Base-by-base conservation (phyloP, 1,140 invertebrate species). In the Dendroctonus valens region DNA sequence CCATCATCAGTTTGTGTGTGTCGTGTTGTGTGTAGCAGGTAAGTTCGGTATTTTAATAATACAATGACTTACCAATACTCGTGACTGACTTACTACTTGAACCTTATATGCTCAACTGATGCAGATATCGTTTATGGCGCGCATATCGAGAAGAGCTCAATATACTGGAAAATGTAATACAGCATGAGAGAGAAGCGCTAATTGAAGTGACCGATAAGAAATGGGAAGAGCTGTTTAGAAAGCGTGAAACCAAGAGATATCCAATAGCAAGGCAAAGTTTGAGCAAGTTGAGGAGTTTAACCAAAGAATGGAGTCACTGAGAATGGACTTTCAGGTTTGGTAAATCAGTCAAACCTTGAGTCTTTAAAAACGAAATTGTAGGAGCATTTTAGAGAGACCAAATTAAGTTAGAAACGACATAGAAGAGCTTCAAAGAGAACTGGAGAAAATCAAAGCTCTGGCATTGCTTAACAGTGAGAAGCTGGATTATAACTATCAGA, bases 401-500 rank as follows among this genome's bases (percentile, higher is more conserved):
- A 77, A 90, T 91, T 14, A 81, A 83, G 62, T 76, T 91, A 0
- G 89, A 91, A 83, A 81, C 11, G 85, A 91, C 65, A 69, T 73
- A 69, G 86, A 92, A 76, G 84, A 84, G 37, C 76, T 94, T 5
- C 87, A 94, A 73, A 85, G 88, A 62, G 87, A 94, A 75, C 75
- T 94, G 38, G 86, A 93, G 72, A 86, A 86, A 69, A 86, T 92
- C 54, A 91, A 92, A 76, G 84, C 88, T 7, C 81, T 81, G 9
- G 83, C 84, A 15, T 75, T 87, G 6, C 84, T 94, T 67, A 94
- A 94, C 73, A 86, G 87, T 5, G 92, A 94, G 75, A 94, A 94
- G 76, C 80, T 95, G 37, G 90, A 93, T 72, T 94, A 94, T 70
- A 95, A 92, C 79, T 94, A 92, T 74, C 81, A 89, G 79, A 86